Percentiles rank a stretch among this genome's conserved stretches.
phyloP scores from a whole-genome alignment of 2,888 invertebrate species.

The Andrena bucephala region DNA sequence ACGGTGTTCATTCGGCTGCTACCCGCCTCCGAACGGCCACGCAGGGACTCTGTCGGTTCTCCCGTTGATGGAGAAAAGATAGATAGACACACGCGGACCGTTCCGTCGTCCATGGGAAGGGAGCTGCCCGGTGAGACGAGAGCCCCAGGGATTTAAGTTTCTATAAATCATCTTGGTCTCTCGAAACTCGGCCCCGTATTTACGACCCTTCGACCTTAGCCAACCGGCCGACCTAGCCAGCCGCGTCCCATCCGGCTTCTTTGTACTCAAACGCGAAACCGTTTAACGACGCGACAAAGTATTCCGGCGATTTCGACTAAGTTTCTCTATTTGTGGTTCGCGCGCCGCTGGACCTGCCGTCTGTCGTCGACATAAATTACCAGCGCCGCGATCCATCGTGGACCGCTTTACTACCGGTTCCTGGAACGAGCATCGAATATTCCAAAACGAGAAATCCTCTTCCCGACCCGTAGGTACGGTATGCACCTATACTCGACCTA shows the following conservation, averaged over 20 bases:
- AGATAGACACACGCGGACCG: conserved; percentile 65
- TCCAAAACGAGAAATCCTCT: conserved; percentile 45
- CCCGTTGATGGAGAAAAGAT: conserved; percentile 71
- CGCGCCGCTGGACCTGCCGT: conserved; percentile 8
- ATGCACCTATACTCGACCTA: neutral
- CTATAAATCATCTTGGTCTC: conserved; percentile 84
- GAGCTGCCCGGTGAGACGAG: conserved; percentile 61
- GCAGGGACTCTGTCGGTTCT: conserved; percentile 18
- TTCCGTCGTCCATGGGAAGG: conserved; percentile 58
- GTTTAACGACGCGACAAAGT: conserved; percentile 82
- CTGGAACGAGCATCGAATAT: conserved; percentile 58
- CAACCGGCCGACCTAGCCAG: conserved; percentile 57
- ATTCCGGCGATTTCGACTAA: conserved; percentile 54
- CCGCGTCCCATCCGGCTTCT: conserved; percentile 69
- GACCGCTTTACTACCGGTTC: conserved; percentile 64
- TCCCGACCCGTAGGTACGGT: neutral
- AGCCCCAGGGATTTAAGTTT: conserved; percentile 81
- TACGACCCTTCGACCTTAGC: conserved; percentile 78
- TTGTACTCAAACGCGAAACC: conserved; percentile 76
- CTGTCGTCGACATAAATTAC: conserved; percentile 73
- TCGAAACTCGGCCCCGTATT: conserved; percentile 81
- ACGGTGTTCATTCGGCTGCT: conserved; percentile 36
- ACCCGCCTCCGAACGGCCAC: conserved; percentile 31
- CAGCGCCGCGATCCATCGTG: conserved; percentile 6
- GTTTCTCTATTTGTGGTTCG: conserved; percentile 32